Base-by-base conservation (phyloP, 2,888 invertebrate genomes). In the Ptychoptera albimana region DNA sequence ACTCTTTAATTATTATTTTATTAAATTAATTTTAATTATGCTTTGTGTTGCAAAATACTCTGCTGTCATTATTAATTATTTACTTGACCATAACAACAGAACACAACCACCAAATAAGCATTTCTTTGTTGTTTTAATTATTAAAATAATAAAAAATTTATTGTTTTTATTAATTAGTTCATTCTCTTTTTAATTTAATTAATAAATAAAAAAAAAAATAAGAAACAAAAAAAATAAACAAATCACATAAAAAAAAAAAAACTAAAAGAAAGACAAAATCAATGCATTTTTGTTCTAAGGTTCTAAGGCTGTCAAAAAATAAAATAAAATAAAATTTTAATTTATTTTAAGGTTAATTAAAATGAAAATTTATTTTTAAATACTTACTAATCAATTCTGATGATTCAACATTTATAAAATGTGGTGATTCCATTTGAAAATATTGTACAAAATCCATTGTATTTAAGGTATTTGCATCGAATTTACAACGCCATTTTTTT, bases 401-500 rank as follows among this genome's bases (percentile, higher is more conserved):
- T 34, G 23, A 23, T 52, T 59, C 58, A 50, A 59, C 58, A 45
- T 58, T 59, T 39, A 63, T 61, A 52, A 58, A 66, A 48, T 61
- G 61, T 45, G 61, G 58, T 16, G 65, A 54, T 49, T 59, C 54
- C 44, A 55, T 56, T 49, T 59, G 59, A 52, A 66, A 63, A 49
- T 58, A 62, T 11, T 60, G 60, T 13, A 59, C 55, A 38, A 66
- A 56, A 48, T 64, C 62, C 37, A 51, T 54, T 46, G 57, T 54
- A 37, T 55, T 51, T 44, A 65, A 50, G 44, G 59, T 60, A 39
- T 63, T 63, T 42, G 59, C 53, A 47, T 61, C 62, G 37, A 56
- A 56, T 50, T 61, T 63, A 9, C 63, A 54, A 46, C 64, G 60
- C 65, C 66, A 65, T 51, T 64, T 60, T 54, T 65, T 66, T 11